phyloP scores from a whole-genome alignment of 1,140 invertebrate species.

The Hylaeus volcanicus region DNA sequence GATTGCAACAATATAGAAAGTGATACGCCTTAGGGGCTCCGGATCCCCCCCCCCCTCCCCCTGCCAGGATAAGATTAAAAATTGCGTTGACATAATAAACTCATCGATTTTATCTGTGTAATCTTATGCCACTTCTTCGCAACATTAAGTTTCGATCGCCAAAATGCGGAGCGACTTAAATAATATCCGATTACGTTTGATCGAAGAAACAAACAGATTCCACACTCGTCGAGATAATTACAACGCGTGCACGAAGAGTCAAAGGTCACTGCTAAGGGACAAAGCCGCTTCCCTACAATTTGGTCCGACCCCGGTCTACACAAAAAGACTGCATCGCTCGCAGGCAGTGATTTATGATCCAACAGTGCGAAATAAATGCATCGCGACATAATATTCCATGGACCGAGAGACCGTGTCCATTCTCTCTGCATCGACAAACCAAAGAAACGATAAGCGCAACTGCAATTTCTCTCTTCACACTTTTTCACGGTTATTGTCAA shows the following conservation, averaged over 20 bases:
- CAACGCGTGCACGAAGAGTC: neutral
- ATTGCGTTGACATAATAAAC: too few species aligned
- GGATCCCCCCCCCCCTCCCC: too few species aligned
- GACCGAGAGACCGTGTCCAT: neutral
- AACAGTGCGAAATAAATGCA: slow-evolving; percentile 26
- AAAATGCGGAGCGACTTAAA: too few species aligned
- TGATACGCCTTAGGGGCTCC: too few species aligned
- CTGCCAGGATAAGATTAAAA: too few species aligned
- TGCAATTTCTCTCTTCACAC: slow-evolving; percentile 15
- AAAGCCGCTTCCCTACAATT: neutral
- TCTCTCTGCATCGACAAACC: neutral
- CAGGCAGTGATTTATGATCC: slow-evolving; percentile 30
- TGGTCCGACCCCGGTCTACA: neutral
- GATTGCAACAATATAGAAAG: too few species aligned
- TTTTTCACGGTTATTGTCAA: slow-evolving; percentile 15
- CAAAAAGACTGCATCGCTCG: slow-evolving; percentile 16
- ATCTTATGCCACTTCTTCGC: too few species aligned
- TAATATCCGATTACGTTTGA: too few species aligned
- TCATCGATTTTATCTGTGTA: too few species aligned
- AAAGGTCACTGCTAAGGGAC: slow-evolving; percentile 27
- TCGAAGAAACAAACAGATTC: neutral
- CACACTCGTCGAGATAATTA: neutral
- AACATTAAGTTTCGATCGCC: too few species aligned
- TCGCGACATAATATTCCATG: slow-evolving; percentile 29
- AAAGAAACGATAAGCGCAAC: slow-evolving; percentile 16